Evolutionary conservation across 2,113 vertebrate genomes (phyloP).

Genomic region (Todiramphus saurophagus): DNA sequence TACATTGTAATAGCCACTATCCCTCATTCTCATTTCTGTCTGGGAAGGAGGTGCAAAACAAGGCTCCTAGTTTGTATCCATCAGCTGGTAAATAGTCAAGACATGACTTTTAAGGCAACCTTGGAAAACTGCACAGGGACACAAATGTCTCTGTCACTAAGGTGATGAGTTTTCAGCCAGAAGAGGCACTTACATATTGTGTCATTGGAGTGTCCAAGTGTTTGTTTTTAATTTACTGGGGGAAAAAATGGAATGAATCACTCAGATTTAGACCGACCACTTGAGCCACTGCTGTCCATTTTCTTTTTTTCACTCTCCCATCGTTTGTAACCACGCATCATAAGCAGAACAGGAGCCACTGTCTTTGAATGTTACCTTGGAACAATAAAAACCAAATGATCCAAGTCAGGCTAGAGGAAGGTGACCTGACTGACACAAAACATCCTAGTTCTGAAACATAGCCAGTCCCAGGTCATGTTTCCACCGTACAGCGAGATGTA

Average conservation of each 20-base stretch:
- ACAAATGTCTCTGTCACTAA: background rate
- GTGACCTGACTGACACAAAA: background rate
- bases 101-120: background rate
- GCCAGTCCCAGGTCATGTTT: background rate
- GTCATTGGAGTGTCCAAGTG: rapidly evolving
- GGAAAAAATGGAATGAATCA: background rate
- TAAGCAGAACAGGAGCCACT: background rate
- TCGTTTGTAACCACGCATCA: background rate
- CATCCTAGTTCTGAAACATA: background rate
- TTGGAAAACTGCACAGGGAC: background rate
- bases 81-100: background rate
- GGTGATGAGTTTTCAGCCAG: background rate
- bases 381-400: background rate
- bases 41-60: background rate
- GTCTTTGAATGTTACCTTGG: background rate
- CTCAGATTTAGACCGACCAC: background rate
- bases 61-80: background rate
- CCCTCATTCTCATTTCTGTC: background rate
- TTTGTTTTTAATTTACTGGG: background rate
- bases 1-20: background rate
- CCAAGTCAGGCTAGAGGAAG: background rate
- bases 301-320: background rate
- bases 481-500: background rate
- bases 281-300: background rate
- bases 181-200: background rate